These are phyloP conservation scores for Anguilla marmorata DNA, from an alignment of 2,797 vertebrate species.

Conservation along the genomic window DNA sequence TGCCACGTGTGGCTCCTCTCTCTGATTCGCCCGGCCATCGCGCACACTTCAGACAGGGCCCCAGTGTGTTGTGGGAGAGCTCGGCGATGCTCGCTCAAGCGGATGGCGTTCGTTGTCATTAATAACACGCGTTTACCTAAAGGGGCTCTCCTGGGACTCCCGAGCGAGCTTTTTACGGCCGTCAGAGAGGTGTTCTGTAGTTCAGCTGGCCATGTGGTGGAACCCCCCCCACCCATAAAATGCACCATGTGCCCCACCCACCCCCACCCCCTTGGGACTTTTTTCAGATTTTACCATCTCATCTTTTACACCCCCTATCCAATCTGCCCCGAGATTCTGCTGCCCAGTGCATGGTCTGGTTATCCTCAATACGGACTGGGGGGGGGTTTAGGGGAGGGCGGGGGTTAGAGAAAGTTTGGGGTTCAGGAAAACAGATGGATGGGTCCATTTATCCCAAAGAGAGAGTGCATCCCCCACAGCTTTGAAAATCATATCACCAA, in stretches of 20 bases:
- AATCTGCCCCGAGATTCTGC: neutral
- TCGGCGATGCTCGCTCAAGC: slow-evolving; percentile 9
- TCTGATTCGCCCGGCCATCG: neutral
- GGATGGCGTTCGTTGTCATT: slow-evolving; percentile 33
- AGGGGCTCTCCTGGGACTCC: slow-evolving; percentile 22
- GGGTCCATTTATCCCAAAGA: neutral
- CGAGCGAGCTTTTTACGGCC: neutral
- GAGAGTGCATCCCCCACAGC: neutral
- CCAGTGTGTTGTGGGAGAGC: neutral
- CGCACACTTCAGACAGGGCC: slow-evolving; percentile 20
- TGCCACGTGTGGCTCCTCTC: slow-evolving; percentile 28
- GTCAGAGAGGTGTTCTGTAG: slow-evolving; percentile 14
- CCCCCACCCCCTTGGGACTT: neutral
- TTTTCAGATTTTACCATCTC: slow-evolving; percentile 9
- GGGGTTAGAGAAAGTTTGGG: slow-evolving; percentile 17
- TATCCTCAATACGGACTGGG: slow-evolving; percentile 29
- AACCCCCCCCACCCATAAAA: neutral
- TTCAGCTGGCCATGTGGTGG: neutral
- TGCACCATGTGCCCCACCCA: neutral
- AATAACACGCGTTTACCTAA: slow-evolving; percentile 28
- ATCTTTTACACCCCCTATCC: neutral
- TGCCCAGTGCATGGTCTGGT: slow-evolving; percentile 11
- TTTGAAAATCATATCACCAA: neutral
- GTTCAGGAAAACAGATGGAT: slow-evolving; percentile 15
- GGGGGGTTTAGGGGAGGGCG: slow-evolving; percentile 2